A percentile compares a stretch with the other conserved stretches of the same genome.
Evolutionary conservation across 2,797 vertebrate genomes (phyloP).

Genomic region (Psittacula derbiana): DNA sequence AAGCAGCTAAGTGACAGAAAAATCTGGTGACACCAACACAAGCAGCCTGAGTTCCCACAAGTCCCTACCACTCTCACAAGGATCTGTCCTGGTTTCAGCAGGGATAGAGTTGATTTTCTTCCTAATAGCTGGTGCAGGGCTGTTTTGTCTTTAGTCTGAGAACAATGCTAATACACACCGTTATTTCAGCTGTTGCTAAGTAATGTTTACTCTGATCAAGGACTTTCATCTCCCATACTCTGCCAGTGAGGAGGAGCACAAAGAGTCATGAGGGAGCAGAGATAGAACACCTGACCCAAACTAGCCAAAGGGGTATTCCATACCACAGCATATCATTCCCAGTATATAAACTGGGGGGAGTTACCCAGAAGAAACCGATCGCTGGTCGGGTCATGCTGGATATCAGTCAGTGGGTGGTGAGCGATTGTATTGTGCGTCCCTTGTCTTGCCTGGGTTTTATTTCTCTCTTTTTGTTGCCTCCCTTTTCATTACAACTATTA

Average conservation of each 20-base stretch:
- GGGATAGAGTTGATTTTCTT: background rate
- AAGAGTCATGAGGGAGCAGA: background rate
- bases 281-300: background rate
- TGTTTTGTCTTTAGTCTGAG: background rate
- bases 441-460: background rate
- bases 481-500: background rate
- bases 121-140: background rate
- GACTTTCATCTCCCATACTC: background rate
- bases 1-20: background rate
- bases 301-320: background rate
- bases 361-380: background rate
- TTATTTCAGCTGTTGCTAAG: background rate
- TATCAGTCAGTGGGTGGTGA: background rate
- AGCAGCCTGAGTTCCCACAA: background rate
- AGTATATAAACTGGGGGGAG: background rate
- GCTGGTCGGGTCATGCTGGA: background rate
- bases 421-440: background rate
- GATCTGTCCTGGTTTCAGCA: background rate
- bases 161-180: background rate
- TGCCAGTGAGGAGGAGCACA: background rate
- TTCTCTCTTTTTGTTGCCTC: background rate
- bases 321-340: background rate
- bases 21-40: background rate
- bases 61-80: background rate
- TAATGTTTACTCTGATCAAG: background rate